A percentile compares a stretch with the other conserved stretches of the same genome.
phyloP scores from a whole-genome alignment of 2,888 invertebrate species.

The Gryllus longicercus region DNA sequence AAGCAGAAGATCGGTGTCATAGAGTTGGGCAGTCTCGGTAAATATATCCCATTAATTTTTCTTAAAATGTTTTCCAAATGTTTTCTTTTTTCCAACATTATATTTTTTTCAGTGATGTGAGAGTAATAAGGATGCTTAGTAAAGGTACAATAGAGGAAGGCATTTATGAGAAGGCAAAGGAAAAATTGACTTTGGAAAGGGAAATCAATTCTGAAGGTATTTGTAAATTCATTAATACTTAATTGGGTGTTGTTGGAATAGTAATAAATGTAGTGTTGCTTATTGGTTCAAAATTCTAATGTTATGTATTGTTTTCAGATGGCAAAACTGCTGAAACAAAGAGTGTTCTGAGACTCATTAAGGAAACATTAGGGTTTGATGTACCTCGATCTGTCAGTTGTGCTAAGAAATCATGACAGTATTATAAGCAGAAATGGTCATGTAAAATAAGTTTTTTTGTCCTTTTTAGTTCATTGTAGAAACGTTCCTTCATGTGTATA shows the following conservation, averaged over 20 bases:
- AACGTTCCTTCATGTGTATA: no score
- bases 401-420: neutral
- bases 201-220: constrained; percentile 71
- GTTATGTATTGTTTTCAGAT: constrained; percentile 48
- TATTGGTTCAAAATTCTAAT: no score
- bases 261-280: no score
- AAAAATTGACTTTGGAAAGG: constrained; percentile 86
- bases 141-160: constrained; percentile 89
- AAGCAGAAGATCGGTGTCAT: constrained; percentile 86
- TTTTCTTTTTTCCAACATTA: neutral
- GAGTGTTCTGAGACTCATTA: constrained; percentile 75
- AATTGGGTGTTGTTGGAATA: constrained; percentile 40
- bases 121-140: constrained; percentile 78
- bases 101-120: constrained; percentile 64
- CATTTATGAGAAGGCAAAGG: constrained; percentile 83
- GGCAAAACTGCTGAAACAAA: constrained; percentile 70
- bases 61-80: neutral
- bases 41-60: neutral
- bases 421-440: no score
- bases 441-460: no score
- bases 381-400: constrained; percentile 19
- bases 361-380: constrained; percentile 68
- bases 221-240: constrained; percentile 36
- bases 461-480: no score
- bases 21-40: constrained; percentile 60